Base-by-base conservation (phyloP, 2,888 invertebrate genomes). In the Xestia rhomboidea region DNA sequence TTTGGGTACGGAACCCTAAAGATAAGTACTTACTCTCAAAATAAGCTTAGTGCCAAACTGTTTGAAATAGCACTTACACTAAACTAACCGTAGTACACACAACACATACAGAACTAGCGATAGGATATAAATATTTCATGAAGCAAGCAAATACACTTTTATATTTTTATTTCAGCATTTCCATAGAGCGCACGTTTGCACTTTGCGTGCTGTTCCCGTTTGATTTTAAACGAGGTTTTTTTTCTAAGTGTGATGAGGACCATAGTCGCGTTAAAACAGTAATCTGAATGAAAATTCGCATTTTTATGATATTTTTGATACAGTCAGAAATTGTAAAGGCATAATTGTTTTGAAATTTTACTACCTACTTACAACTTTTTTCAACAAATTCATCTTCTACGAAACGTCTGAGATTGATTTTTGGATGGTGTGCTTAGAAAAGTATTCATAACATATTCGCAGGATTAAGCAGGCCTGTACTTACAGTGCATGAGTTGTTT, bases 111-210 rank as follows among this genome's bases (percentile, higher is more conserved):
- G 10, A 10, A 77, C 41, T 77, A 46, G 69, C 73, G 60, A 76
- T 51, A 73, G 62, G 63, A 73, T 63, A 86, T 87, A 85, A 85
- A 90, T 87, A 89, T 88, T 88, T 87, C 82, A 89, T 84, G 88
- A 89, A 85, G 80, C 81, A 44, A 83, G 88, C 84, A 87, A 86
- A 88, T 81, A 86, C 73, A 77, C 74, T 87, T 87, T 84, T 84
- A 86, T 84, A 89, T 88, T 90, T 78, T 89, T 87, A 89, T 88
- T 88, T 85, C 70, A 68, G 75, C 67, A 87, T 89, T 90, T 87
- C 76, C 85, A 88, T 86, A 86, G 75, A 76, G 73, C 67, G 62
- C 72, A 74, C 77, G 75, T 88, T 89, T 82, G 81, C 76, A 81
- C 60, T 83, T 71, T 71, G 44, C 68, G 64, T 70, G 51, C 63